Percentiles rank a stretch among this genome's conserved stretches.
phyloP scores from a whole-genome alignment of 2,797 vertebrate genomes.

The Erpetoichthys calabaricus region DNA sequence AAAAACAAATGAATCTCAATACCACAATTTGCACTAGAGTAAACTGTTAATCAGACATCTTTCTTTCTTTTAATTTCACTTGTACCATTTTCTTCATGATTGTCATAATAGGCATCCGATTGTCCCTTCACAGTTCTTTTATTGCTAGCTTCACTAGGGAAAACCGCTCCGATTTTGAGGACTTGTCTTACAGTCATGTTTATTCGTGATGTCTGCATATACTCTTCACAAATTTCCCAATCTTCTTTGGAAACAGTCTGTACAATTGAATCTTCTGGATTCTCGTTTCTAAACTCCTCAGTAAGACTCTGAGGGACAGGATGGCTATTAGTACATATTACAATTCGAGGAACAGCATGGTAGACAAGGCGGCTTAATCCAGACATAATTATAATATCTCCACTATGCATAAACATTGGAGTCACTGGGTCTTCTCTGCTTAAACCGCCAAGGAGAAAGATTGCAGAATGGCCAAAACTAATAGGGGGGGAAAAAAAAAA shows the following conservation, averaged over 20 bases:
- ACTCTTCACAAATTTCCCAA: constrained; percentile 69
- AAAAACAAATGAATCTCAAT: too few species aligned
- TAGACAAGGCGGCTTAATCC: constrained; percentile 79
- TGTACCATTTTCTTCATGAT: too few species aligned
- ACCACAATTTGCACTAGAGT: too few species aligned
- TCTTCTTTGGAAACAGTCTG: constrained; percentile 58
- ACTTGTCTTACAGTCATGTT: constrained; percentile 89
- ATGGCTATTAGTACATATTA: constrained; percentile 40
- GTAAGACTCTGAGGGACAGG: constrained; percentile 32
- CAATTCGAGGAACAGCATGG: constrained; percentile 79
- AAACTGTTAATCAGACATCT: too few species aligned
- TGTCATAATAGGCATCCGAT: too few species aligned
- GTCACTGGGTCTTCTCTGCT: constrained; percentile 64
- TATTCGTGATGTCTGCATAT: constrained; percentile 69
- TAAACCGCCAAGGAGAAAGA: constrained; percentile 79
- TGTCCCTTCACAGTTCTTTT: constrained; percentile 1
- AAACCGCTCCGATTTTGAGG: constrained; percentile 56
- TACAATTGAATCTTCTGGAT: constrained; percentile 24
- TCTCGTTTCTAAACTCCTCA: constrained; percentile 8
- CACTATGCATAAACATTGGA: constrained; percentile 86
- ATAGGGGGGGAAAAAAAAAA: background rate
- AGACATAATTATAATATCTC: constrained; percentile 92
- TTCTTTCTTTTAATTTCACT: too few species aligned
- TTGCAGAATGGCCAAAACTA: constrained; percentile 84
- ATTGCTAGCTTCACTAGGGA: constrained; percentile 36